phyloP scores from a whole-genome alignment of 2,113 vertebrate genomes.

The Perca schrenkii region DNA sequence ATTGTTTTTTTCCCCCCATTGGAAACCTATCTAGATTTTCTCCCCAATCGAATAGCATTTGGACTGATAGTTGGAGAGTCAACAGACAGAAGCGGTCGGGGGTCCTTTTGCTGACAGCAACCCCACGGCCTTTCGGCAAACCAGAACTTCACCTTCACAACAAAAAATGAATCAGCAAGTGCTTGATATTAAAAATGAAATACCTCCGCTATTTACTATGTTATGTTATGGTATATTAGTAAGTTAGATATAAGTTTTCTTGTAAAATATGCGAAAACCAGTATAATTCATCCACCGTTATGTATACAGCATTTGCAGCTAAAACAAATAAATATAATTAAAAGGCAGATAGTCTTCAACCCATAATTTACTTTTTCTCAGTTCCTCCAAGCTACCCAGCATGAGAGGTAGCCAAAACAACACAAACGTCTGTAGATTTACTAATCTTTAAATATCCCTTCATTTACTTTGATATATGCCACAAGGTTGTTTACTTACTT shows the following conservation, averaged over 20 bases:
- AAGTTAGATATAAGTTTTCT: too few species aligned
- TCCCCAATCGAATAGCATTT: neutral
- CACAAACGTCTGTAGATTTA: slow-evolving; percentile 14
- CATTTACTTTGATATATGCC: slow-evolving; percentile 48
- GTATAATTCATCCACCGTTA: neutral
- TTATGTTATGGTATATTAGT: neutral
- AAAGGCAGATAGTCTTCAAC: neutral
- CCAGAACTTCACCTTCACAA: neutral
- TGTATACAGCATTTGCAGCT: neutral
- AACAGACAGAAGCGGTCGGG: slow-evolving; percentile 13
- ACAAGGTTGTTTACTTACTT: slow-evolving; percentile 64
- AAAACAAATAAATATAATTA: neutral
- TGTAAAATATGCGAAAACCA: neutral
- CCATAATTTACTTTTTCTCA: neutral
- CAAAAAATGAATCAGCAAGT: slow-evolving; percentile 1
- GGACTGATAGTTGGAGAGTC: neutral
- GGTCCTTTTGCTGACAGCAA: slow-evolving; percentile 14
- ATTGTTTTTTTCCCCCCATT: neutral
- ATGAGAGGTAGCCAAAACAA: slow-evolving; percentile 1
- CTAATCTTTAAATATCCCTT: slow-evolving; percentile 1
- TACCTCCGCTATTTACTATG: neutral
- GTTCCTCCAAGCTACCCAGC: neutral
- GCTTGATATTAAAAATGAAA: slow-evolving; percentile 20
- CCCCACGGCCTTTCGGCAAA: neutral
- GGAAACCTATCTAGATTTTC: neutral